Base-by-base conservation (phyloP, 1,140 invertebrate species). In the Drosophila parabipectinata region DNA sequence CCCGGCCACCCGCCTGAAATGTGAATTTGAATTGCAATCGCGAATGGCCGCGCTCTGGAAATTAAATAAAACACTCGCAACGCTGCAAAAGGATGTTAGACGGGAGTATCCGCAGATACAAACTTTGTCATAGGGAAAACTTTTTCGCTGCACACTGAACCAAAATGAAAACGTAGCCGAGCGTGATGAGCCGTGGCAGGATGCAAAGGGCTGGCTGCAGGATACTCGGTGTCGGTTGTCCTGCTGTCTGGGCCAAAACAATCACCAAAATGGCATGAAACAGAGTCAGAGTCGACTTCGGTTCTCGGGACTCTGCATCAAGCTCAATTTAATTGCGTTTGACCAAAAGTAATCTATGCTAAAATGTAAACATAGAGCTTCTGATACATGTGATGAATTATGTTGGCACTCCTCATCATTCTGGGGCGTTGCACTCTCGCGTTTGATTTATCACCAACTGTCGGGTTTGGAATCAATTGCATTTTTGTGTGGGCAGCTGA, bases 301-400 rank as follows among this genome's bases (percentile, higher is more conserved):
- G 52, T 57, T 21, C 15, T 10, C 34, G 9, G 34, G 9, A 37
- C 8, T 4, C 48, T 39, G 45, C 44, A 67, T 26, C 63, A 75
- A 82, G 53, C 77, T 57, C 44, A 50, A 83, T 71, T 79, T 79
- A 82, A 82, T 82, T 83, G 79, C 80, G 67, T 82, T 61, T 78
- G 48, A 64, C 53, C 72, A 41, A 58, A 74, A 83, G 56, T 66
- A 56, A 72, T 61, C 57, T 55, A 64, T 54, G 55, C 55, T 56
- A 57, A 67, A 77, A 77, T 73, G 57, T 71, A 79, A 78, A 58
- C 64, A 58, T 18, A 21, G 12, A 34, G 18, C 28, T 18, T 44
- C 41, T 2, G 15, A 44, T 15, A 37, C 12, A 37, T 37, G 41
- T 60, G 41, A 69, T 69, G 67, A 71, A 71, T 71, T 63, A 71